phyloP scores from a whole-genome alignment of 2,888 invertebrate species.

The Mythimna ferrago region DNA sequence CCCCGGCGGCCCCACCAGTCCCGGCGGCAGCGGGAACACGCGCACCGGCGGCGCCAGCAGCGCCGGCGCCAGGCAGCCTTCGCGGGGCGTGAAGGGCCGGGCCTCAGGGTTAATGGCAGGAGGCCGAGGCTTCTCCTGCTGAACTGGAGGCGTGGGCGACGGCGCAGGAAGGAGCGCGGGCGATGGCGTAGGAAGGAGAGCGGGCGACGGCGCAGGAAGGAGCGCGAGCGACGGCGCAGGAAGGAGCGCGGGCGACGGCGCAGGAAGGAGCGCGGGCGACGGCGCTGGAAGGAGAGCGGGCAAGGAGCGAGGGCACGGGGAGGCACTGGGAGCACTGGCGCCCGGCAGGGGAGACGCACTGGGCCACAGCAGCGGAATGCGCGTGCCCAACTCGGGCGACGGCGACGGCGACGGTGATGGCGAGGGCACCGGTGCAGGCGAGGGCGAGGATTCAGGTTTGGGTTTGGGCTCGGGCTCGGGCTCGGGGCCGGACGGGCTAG shows the following conservation, averaged over 20 bases:
- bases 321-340: not conserved
- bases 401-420: not conserved
- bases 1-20: conserved; percentile 7
- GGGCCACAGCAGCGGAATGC: conserved; percentile 45
- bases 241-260: no score
- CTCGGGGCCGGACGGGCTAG: not conserved
- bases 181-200: no score
- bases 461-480: not conserved
- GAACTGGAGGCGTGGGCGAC: not conserved
- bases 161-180: no score
- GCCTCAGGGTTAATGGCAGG: conserved; percentile 1
- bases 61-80: not conserved
- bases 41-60: not conserved
- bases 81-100: conserved; percentile 11
- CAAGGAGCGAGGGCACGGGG: not conserved
- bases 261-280: not conserved
- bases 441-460: not conserved
- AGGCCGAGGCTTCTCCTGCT: not conserved
- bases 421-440: not conserved
- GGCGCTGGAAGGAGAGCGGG: not conserved
- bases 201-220: no score
- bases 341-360: not conserved
- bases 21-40: not conserved
- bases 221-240: no score
- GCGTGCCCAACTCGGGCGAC: conserved; percentile 8